Conservation (phyloP, 2,888 invertebrate genomes). For the Lagria hirta region DNA sequence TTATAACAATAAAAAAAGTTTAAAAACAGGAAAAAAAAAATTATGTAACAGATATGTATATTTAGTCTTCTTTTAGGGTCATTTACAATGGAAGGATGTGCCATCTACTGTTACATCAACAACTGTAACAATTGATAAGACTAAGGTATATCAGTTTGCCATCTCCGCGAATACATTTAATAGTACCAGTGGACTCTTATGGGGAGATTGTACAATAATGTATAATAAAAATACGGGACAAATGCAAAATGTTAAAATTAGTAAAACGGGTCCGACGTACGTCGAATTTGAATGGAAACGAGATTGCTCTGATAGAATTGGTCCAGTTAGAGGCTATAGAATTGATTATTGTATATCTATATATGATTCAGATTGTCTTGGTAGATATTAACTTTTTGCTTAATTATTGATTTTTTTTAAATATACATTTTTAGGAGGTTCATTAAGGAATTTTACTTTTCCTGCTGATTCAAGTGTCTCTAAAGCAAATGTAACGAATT, state of each 20-base stretch:
- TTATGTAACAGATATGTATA: background rate
- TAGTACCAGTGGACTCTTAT: slow-evolving; percentile 80
- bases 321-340: slow-evolving; percentile 71
- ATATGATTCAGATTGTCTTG: background rate
- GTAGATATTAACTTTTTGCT: slow-evolving; percentile 6
- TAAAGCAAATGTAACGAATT: slow-evolving; percentile 60
- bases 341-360: slow-evolving; percentile 80
- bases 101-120: slow-evolving; percentile 55
- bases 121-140: slow-evolving; percentile 63
- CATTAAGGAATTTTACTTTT: slow-evolving; percentile 52
- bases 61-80: slow-evolving; percentile 54
- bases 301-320: slow-evolving; percentile 72
- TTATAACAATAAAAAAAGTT: no score
- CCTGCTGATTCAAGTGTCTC: slow-evolving; percentile 56
- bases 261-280: slow-evolving; percentile 55
- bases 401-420: slow-evolving; percentile 10
- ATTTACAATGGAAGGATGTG: slow-evolving; percentile 63
- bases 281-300: slow-evolving; percentile 75
- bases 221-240: slow-evolving; percentile 56
- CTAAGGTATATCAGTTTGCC: slow-evolving; percentile 72
- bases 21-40: no score
- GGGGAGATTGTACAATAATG: slow-evolving; percentile 75
- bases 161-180: slow-evolving; percentile 73
- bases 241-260: slow-evolving; percentile 61
- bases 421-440: no score